A percentile compares a stretch with the other conserved stretches of the same genome.
phyloP scores from a whole-genome alignment of 2,113 vertebrate species.

The Damaliscus lunatus region DNA sequence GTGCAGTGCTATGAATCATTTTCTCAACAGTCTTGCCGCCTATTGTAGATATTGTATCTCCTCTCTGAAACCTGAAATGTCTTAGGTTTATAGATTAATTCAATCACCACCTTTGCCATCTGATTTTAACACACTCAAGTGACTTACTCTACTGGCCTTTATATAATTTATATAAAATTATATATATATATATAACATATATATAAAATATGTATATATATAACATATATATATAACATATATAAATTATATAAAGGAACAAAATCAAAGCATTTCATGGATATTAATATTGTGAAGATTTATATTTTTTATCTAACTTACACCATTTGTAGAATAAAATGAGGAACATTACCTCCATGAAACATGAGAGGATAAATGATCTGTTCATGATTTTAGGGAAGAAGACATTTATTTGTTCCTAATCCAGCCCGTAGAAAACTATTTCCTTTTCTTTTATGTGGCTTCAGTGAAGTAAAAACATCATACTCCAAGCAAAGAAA shows the following conservation, averaged over 20 bases:
- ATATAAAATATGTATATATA: too few species aligned
- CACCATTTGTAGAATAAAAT: slow-evolving; percentile 52
- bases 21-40: neutral
- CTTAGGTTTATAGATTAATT: neutral
- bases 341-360: slow-evolving; percentile 51
- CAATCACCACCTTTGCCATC: neutral
- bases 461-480: slow-evolving; percentile 77
- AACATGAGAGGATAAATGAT: slow-evolving; percentile 45
- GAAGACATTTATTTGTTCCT: slow-evolving; percentile 84
- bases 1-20: neutral
- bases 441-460: slow-evolving; percentile 78
- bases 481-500: slow-evolving; percentile 71
- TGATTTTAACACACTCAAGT: neutral
- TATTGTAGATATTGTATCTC: neutral
- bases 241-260: neutral
- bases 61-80: neutral
- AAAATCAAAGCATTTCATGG: slow-evolving; percentile 37
- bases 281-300: slow-evolving; percentile 18
- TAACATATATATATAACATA: neutral
- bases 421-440: slow-evolving; percentile 64
- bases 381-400: slow-evolving; percentile 78
- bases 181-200: neutral
- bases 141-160: slow-evolving; percentile 7
- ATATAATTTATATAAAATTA: neutral
- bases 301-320: slow-evolving; percentile 17